Percentiles rank a stretch among this genome's conserved stretches.
These are phyloP conservation scores for Elgonia sp. DNA, from an alignment of 2,888 invertebrate species.

Conservation along the genomic window DNA sequence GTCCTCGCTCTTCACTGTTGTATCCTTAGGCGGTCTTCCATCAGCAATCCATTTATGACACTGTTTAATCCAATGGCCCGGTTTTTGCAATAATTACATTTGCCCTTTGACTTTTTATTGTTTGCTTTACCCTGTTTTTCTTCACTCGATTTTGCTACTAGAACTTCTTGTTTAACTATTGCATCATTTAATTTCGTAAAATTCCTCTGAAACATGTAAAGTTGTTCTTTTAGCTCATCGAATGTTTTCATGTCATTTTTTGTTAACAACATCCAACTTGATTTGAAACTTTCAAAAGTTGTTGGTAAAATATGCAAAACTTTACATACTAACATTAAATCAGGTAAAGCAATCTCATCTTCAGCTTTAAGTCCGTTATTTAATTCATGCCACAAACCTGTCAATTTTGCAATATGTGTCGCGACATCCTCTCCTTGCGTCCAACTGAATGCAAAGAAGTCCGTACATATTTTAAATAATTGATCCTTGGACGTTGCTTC, in stretches of 20 bases:
- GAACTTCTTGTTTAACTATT: conserved; percentile 59
- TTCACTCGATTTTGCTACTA: conserved; percentile 12
- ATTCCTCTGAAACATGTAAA: conserved; percentile 75
- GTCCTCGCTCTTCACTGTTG: conserved; percentile 7
- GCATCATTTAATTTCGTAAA: conserved; percentile 47
- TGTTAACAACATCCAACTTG: conserved; percentile 77
- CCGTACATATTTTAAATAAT: conserved; percentile 79
- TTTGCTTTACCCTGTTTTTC: conserved; percentile 26
- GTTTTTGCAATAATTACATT: conserved; percentile 24
- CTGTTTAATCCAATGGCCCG: conserved; percentile 72
- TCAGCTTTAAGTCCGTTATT: conserved; percentile 78
- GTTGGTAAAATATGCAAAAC: conserved; percentile 69
- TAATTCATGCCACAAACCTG: conserved; percentile 79
- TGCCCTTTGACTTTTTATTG: conserved; percentile 34
- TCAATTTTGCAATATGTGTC: conserved; percentile 56
- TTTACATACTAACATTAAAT: conserved; percentile 80
- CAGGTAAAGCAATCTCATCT: conserved; percentile 76
- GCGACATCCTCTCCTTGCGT: conserved; percentile 46
- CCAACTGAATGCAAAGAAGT: conserved; percentile 83
- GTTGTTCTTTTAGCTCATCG: conserved; percentile 71
- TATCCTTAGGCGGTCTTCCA: conserved; percentile 63
- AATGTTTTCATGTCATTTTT: conserved; percentile 71
- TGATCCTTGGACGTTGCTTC: conserved; percentile 82
- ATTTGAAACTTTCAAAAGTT: conserved; percentile 55
- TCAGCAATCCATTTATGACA: conserved; percentile 79